These are phyloP conservation scores for Myiagra hebetior DNA, from an alignment of 2,113 vertebrate species.

Conservation along the genomic window DNA sequence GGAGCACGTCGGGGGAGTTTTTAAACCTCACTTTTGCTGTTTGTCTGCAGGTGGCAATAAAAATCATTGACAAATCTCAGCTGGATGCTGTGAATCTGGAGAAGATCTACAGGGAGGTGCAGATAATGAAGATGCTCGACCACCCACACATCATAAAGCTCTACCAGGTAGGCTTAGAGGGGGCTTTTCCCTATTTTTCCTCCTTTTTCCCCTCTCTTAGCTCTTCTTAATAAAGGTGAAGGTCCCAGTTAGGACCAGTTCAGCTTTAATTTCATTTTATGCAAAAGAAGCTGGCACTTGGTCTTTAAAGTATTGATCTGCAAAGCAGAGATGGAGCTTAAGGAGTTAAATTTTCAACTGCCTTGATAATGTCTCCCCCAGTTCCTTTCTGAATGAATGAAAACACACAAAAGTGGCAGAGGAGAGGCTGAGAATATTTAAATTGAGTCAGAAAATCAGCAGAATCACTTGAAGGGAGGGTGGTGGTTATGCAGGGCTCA, in stretches of 20 bases:
- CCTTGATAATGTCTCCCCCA: neutral
- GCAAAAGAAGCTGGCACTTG: neutral
- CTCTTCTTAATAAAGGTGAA: neutral
- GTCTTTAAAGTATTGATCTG: neutral
- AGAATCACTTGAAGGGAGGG: neutral
- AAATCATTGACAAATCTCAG: conserved; percentile 98
- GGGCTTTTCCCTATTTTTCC: too few species aligned
- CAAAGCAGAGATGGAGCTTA: neutral
- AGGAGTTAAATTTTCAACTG: neutral
- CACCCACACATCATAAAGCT: conserved; percentile 98
- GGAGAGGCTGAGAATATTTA: neutral
- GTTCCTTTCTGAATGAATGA: neutral
- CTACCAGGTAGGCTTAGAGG: conserved; percentile 83
- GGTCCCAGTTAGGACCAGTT: neutral
- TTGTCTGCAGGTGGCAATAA: conserved; percentile 90
- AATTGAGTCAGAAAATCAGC: neutral
- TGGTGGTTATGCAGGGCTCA: neutral
- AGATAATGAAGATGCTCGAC: conserved; percentile 98
- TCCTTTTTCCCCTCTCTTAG: neutral
- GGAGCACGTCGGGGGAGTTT: neutral
- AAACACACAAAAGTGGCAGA: neutral
- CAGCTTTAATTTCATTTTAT: neutral
- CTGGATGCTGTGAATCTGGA: conserved; percentile 95
- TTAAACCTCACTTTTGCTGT: neutral
- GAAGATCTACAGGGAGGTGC: conserved; percentile 97